Evolutionary conservation across 2,113 vertebrate species (phyloP).

Genomic region (Probosciger aterrimus): DNA sequence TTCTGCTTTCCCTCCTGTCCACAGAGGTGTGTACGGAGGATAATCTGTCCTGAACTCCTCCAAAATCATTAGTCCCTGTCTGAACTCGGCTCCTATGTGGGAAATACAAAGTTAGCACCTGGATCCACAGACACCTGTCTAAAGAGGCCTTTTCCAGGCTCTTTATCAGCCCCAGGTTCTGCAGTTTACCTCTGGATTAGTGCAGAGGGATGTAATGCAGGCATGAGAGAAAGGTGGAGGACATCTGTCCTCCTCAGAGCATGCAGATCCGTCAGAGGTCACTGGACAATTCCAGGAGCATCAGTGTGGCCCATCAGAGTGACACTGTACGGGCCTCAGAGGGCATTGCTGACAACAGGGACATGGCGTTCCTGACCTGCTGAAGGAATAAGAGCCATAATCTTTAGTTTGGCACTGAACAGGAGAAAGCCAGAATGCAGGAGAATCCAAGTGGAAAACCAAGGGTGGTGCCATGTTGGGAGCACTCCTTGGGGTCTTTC

Average conservation of each 20-base stretch:
- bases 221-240: neutral
- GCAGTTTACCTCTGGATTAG: neutral
- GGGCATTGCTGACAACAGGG: neutral
- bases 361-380: accelerated
- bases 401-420: neutral
- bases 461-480: accelerated
- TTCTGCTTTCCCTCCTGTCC: neutral
- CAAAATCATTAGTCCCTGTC: neutral
- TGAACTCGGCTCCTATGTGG: neutral
- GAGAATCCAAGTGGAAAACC: neutral
- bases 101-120: neutral
- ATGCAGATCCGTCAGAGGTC: too few relatives aligned
- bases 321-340: accelerated
- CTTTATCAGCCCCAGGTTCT: neutral
- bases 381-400: accelerated
- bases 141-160: neutral
- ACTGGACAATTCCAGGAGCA: neutral
- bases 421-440: accelerated
- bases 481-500: neutral
- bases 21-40: accelerated
- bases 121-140: neutral
- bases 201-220: accelerated
- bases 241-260: neutral
- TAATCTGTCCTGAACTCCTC: neutral
- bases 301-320: neutral